A percentile compares a stretch with the other conserved stretches of the same genome.
These are phyloP conservation scores for Strongylocentrotus purpuratus DNA, from an alignment of 35 echinoderm and acorn worm species.

Conservation along the genomic window DNA sequence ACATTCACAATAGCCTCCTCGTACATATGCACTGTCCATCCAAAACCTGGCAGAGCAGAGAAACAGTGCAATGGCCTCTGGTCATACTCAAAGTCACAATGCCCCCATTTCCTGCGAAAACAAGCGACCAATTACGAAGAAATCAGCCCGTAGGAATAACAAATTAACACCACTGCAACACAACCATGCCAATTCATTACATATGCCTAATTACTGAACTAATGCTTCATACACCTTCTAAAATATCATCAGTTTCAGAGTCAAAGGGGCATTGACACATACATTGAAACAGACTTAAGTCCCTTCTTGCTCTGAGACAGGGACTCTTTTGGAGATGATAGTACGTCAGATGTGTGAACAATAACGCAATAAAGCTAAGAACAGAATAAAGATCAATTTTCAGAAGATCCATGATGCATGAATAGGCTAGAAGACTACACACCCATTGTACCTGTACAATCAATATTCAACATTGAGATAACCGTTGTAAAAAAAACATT, in stretches of 20 bases:
- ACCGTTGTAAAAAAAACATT: too few species aligned
- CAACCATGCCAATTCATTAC: not conserved
- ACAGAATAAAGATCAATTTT: not conserved
- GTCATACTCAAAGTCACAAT: not conserved
- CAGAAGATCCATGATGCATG: not conserved
- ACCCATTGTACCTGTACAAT: too few species aligned
- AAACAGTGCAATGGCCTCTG: not conserved
- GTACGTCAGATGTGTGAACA: not conserved
- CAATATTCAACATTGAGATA: too few species aligned
- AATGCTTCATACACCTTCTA: too few species aligned
- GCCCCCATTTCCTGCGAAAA: not conserved
- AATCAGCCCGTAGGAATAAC: not conserved
- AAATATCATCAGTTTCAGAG: too few species aligned
- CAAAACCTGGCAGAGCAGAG: not conserved
- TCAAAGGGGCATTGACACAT: too few species aligned
- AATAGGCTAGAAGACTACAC: not conserved
- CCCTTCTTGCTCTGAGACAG: too few species aligned
- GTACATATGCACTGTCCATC: not conserved
- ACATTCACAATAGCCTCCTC: not conserved
- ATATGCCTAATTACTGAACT: too few species aligned
- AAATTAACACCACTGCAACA: not conserved
- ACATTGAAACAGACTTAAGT: too few species aligned
- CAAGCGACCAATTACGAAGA: not conserved
- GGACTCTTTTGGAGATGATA: too few species aligned
- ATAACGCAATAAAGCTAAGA: not conserved